phyloP scores from a whole-genome alignment of 1,140 invertebrate genomes.

The Nephila pilipes region DNA sequence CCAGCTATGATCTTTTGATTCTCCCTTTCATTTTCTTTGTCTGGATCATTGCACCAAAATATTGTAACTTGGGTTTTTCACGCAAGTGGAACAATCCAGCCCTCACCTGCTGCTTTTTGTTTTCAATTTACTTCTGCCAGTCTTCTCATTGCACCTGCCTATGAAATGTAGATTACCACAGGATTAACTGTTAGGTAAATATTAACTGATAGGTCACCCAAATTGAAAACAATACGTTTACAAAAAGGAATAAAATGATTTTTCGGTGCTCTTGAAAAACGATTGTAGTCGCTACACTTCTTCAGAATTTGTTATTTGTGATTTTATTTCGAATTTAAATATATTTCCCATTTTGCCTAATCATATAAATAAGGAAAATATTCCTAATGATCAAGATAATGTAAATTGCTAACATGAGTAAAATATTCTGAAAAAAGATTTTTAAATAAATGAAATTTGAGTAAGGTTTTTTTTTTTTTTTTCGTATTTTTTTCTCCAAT shows the following conservation, averaged over 20 bases:
- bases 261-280: background rate
- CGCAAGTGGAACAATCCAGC: background rate
- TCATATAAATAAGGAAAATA: too few relatives aligned
- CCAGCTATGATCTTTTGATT: background rate
- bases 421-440: too few relatives aligned
- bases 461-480: too few relatives aligned
- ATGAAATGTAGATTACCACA: background rate
- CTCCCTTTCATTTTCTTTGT: conserved; percentile 44
- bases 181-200: background rate
- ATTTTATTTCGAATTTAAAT: too few relatives aligned
- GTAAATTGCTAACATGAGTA: too few relatives aligned
- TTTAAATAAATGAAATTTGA: too few relatives aligned
- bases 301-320: too few relatives aligned
- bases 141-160: background rate
- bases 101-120: background rate
- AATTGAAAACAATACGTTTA: background rate
- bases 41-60: conserved; percentile 26
- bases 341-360: too few relatives aligned
- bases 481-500: too few relatives aligned
- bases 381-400: too few relatives aligned
- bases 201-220: background rate
- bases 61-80: background rate
- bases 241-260: background rate
- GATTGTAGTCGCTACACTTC: background rate
- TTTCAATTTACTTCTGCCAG: background rate